phyloP scores from a whole-genome alignment of 2,113 vertebrate genomes.

The Leptosomus discolor region DNA sequence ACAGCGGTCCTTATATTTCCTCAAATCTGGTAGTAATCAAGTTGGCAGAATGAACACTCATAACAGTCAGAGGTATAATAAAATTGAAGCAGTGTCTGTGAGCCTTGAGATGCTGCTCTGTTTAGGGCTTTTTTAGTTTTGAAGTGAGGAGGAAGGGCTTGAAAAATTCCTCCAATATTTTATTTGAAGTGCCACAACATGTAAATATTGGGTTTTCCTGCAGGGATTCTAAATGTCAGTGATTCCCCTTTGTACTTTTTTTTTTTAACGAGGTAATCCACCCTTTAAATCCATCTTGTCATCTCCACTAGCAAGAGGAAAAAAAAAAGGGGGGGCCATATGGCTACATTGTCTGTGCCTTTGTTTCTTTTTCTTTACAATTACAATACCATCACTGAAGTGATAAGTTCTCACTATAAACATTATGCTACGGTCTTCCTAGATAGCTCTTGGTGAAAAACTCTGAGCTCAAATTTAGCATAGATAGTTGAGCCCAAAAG shows the following conservation, averaged over 20 bases:
- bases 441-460: background rate
- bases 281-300: constrained; percentile 33
- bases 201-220: background rate
- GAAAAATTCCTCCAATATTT: background rate
- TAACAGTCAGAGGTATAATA: background rate
- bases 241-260: background rate
- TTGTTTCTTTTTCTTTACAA: background rate
- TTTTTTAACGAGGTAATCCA: background rate
- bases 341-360: background rate
- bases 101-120: background rate
- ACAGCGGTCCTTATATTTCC: background rate
- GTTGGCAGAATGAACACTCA: background rate
- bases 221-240: constrained; percentile 2
- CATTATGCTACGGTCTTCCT: background rate
- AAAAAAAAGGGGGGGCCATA: background rate
- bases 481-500: background rate
- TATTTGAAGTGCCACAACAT: background rate
- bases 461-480: background rate
- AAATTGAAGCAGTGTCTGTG: background rate
- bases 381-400: constrained; percentile 3
- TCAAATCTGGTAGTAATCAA: background rate
- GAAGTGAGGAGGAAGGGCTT: background rate
- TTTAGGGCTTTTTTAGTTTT: background rate
- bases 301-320: background rate
- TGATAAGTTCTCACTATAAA: background rate